These are phyloP conservation scores for Petromus typicus DNA, from an alignment of 2,113 vertebrate species.

Conservation along the genomic window DNA sequence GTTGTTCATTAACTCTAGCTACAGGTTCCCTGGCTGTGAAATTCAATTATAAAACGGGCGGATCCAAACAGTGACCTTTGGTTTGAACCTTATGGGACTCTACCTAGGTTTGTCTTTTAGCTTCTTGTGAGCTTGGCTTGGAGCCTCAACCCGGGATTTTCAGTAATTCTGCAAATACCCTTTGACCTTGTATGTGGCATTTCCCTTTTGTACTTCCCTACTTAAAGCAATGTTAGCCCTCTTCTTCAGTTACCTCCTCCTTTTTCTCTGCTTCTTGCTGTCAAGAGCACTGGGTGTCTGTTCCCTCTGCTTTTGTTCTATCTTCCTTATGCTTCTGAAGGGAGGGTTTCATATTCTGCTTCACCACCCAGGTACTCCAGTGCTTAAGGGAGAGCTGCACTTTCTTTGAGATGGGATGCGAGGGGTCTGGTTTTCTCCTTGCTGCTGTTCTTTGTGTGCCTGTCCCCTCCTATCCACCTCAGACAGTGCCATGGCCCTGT, in stretches of 20 bases:
- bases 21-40: slow-evolving; percentile 36
- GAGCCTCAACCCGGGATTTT: slow-evolving; percentile 45
- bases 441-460: slow-evolving; percentile 6
- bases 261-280: not conserved
- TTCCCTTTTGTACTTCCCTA: slow-evolving; percentile 51
- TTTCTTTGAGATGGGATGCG: slow-evolving; percentile 26
- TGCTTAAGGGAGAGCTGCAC: not conserved
- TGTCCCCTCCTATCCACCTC: not conserved
- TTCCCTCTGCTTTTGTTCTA: not conserved
- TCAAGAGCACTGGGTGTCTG: not conserved
- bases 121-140: slow-evolving; percentile 3
- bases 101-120: slow-evolving; percentile 38
- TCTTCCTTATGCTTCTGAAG: not conserved
- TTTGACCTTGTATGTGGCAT: slow-evolving; percentile 68
- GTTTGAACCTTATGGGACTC: slow-evolving; percentile 22
- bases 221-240: slow-evolving; percentile 5
- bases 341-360: not conserved
- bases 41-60: slow-evolving; percentile 28
- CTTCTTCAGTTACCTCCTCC: not conserved
- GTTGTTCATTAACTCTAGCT: slow-evolving; percentile 71
- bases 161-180: slow-evolving; percentile 52
- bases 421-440: slow-evolving; percentile 1
- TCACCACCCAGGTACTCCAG: not conserved
- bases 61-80: slow-evolving; percentile 62
- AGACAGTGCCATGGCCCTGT: not conserved